These are phyloP conservation scores for Ceratosolen fusciceps DNA, from an alignment of 1,140 invertebrate species.

Conservation along the genomic window DNA sequence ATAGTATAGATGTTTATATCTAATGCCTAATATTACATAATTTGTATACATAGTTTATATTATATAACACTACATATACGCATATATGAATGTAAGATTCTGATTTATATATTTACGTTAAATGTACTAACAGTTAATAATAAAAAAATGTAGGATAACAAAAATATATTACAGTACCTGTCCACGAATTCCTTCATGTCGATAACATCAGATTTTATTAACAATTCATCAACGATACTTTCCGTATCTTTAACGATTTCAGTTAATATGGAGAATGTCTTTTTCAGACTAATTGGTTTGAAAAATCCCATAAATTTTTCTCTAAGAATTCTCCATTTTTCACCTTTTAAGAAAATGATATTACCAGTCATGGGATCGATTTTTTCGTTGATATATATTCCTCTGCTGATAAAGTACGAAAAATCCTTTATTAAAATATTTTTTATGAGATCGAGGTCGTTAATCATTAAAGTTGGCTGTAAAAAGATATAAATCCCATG, in stretches of 20 bases:
- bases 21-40: not conserved
- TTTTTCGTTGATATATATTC: constrained; percentile 68
- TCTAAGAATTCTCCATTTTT: constrained; percentile 72
- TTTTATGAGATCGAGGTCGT: constrained; percentile 71
- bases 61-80: not conserved
- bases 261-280: constrained; percentile 71
- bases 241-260: constrained; percentile 65
- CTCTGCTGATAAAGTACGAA: constrained; percentile 69
- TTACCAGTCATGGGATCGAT: constrained; percentile 72
- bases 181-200: constrained; percentile 53
- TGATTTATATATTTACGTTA: not conserved
- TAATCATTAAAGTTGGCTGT: constrained; percentile 65
- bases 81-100: not conserved
- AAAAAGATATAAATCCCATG: constrained; percentile 69
- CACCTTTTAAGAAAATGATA: constrained; percentile 68
- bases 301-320: constrained; percentile 73
- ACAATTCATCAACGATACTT: constrained; percentile 34
- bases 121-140: not conserved
- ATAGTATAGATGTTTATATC: not conserved
- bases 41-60: not conserved
- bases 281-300: constrained; percentile 73
- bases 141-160: too few species aligned
- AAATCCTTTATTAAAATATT: constrained; percentile 72
- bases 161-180: too few species aligned
- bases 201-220: constrained; percentile 24